Base-by-base conservation (phyloP, 2,113 vertebrate genomes). In the Xenopus borealis region DNA sequence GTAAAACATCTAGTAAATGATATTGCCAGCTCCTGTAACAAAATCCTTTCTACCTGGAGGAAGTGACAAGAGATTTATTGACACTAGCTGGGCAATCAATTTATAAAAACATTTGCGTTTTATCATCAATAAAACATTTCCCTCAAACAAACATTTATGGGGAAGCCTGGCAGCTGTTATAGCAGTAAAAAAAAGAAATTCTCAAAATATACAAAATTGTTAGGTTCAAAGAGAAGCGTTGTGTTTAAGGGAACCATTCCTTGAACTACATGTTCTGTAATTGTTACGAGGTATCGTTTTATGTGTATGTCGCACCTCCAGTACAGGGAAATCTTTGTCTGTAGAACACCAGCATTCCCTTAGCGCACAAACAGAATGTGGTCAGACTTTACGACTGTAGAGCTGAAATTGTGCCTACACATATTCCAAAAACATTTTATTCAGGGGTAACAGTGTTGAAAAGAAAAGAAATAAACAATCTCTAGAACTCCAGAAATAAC, bases 101-200 rank as follows among this genome's bases (percentile, higher is more conserved):
- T 47, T 67, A 67, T 67, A 23, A 67, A 67, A 67, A 50, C 65
- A 67, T 67, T 67, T 67, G 65, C 47, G 45, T 67, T 67, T 67
- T 67, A 67, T 67, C 52, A 67, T 67, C 65, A 67, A 67, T 67
- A 45, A 67, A 67, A 50, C 65, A 67, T 67, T 67, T 67, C 65
- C 65, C 44, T 50, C 44, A 50, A 67, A 67, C 65, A 67, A 67
- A 23, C 65, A 52, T 67, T 67, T 67, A 67, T 50, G 19, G 19
- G 65, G 45, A 67, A 20, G 65, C 45, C 65, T 67, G 65, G 45
- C 46, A 67, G 65, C 46, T 20, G 19, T 67, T 47, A 12, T 10
- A 67, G 65, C 46, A 50, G 18, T 45, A 18, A 55, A 50, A 50
- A 16, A 46, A 66, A 12, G 47, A 66, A 46, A 66, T 45, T 46